Conservation (phyloP, 2,113 vertebrate species). For the Equus quagga region DNA sequence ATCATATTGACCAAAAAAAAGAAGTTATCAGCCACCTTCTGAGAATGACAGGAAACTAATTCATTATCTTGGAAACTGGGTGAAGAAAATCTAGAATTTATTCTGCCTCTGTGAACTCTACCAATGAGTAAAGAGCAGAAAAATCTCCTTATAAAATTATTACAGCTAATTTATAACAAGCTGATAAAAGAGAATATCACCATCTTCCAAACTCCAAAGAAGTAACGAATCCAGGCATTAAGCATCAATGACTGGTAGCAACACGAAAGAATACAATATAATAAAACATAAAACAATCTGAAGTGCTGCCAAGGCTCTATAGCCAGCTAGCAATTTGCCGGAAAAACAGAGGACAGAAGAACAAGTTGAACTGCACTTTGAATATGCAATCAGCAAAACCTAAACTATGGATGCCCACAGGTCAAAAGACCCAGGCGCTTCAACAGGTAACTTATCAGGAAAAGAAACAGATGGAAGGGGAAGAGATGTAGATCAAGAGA, state of each 20-base stretch:
- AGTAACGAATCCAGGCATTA: neutral
- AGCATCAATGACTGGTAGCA: neutral
- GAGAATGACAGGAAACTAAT: neutral
- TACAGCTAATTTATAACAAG: neutral
- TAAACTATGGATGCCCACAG: neutral
- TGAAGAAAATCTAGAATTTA: neutral
- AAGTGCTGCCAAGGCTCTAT: neutral
- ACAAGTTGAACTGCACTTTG: neutral
- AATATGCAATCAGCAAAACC: neutral
- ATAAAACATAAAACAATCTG: neutral
- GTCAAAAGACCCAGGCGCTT: neutral
- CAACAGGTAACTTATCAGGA: neutral
- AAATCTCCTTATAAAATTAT: neutral
- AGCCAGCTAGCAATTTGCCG: neutral
- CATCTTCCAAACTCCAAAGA: neutral
- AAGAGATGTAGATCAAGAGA: neutral
- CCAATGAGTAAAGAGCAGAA: neutral
- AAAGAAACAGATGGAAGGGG: neutral
- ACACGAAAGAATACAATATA: neutral
- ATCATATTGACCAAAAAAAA: neutral
- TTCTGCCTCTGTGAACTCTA: neutral
- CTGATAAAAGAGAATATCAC: neutral
- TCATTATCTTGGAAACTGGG: neutral
- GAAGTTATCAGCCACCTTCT: neutral
- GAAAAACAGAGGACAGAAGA: neutral